Conservation (phyloP, 2,797 vertebrate genomes). For the Schizopygopsis malacanthus region DNA sequence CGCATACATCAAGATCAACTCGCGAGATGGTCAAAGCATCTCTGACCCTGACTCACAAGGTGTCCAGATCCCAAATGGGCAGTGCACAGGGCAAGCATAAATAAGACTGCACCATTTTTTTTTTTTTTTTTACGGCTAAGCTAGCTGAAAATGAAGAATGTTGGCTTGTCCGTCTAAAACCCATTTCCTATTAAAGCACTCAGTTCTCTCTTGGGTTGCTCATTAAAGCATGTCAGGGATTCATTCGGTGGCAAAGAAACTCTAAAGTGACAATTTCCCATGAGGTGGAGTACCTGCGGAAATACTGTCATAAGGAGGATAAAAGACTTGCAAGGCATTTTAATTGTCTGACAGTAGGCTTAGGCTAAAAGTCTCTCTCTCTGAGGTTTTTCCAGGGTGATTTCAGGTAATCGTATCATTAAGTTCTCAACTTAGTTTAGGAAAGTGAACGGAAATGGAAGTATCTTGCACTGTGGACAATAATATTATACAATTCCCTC, state of each 20-base stretch:
- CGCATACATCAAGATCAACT: conserved; percentile 27
- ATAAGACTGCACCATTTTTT: neutral
- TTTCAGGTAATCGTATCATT: conserved; percentile 30
- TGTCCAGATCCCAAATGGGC: conserved; percentile 10
- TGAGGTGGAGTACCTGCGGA: conserved; percentile 38
- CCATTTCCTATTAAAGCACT: conserved; percentile 42
- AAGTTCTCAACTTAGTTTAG: conserved; percentile 30
- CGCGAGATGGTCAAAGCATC: conserved; percentile 13
- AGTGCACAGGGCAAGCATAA: conserved; percentile 8
- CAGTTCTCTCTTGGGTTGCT: conserved; percentile 48
- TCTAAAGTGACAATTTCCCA: conserved; percentile 52
- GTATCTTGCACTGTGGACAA: neutral
- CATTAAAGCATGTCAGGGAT: conserved; percentile 56
- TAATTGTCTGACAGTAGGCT: conserved; percentile 47
- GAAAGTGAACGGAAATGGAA: neutral
- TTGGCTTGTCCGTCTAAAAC: conserved; percentile 16
- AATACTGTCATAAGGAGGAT: conserved; percentile 41
- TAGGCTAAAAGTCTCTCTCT: conserved; percentile 34
- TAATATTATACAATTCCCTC: neutral
- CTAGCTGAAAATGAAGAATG: conserved; percentile 13
- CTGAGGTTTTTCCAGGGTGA: conserved; percentile 28
- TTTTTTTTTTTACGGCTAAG: neutral
- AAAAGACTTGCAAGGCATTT: conserved; percentile 41
- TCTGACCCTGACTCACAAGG: conserved; percentile 26
- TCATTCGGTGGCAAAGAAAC: conserved; percentile 42